These are phyloP conservation scores for Genyomyrus donnyi DNA, from an alignment of 2,113 vertebrate genomes.

Conservation along the genomic window DNA sequence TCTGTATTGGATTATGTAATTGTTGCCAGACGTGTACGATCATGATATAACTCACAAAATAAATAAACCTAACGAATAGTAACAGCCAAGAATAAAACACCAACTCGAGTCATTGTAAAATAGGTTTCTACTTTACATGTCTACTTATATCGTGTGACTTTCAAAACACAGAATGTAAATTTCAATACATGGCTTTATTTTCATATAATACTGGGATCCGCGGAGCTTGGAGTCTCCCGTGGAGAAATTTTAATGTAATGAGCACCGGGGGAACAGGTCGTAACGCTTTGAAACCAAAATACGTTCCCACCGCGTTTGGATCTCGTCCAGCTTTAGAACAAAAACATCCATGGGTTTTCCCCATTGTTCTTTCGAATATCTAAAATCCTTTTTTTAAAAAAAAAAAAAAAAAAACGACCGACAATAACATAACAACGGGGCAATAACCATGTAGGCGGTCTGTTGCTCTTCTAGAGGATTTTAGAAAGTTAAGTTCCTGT, in stretches of 20 bases:
- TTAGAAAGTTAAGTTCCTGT: background rate
- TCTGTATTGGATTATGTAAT: background rate
- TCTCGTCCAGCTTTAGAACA: background rate
- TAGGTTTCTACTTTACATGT: background rate
- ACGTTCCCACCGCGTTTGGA: background rate
- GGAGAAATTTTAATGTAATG: background rate
- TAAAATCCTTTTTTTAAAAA: background rate
- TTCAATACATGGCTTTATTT: background rate
- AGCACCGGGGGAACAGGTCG: background rate
- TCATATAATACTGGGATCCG: background rate
- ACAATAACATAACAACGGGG: background rate
- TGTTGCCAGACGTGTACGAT: background rate
- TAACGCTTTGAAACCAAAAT: slow-evolving; percentile 5
- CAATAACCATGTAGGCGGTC: background rate
- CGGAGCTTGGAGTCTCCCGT: background rate
- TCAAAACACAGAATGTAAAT: background rate
- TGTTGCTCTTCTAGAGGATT: background rate
- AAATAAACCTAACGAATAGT: background rate
- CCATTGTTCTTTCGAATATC: background rate
- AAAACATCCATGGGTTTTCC: background rate
- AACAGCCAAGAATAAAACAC: background rate
- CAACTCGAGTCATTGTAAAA: background rate
- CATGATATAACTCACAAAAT: background rate
- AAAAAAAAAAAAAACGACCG: background rate
- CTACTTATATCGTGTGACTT: background rate